Evolutionary conservation across 2,797 vertebrate species (phyloP).

Genomic region (Melanotaenia parkinsoni): DNA sequence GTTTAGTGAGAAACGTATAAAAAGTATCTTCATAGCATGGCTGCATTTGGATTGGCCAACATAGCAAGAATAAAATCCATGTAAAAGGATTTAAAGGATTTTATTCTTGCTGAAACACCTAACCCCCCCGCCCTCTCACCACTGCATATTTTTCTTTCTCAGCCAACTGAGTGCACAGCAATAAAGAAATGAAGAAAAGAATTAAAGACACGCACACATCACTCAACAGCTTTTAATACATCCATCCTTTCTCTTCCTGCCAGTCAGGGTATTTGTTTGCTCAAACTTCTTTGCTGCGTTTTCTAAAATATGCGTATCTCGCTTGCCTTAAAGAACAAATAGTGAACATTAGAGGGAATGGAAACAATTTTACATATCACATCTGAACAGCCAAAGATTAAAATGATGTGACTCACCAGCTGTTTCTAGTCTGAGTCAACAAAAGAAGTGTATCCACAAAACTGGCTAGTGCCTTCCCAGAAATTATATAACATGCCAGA

Average conservation of each 20-base stretch:
- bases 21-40: constrained; percentile 2
- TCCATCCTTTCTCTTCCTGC: constrained; percentile 42
- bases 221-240: constrained; percentile 72
- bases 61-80: constrained; percentile 6
- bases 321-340: too few species aligned
- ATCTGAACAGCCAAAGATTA: not conserved
- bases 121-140: constrained; percentile 1
- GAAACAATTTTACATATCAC: not conserved
- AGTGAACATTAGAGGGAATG: too few species aligned
- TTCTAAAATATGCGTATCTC: constrained; percentile 8
- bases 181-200: constrained; percentile 44
- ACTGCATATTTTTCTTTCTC: constrained; percentile 26
- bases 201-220: constrained; percentile 28
- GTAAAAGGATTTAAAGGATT: constrained; percentile 27
- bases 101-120: constrained; percentile 27
- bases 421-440: not conserved
- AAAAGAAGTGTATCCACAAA: not conserved
- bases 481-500: not conserved
- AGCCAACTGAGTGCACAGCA: constrained; percentile 51
- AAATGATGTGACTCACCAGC: not conserved
- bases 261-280: constrained; percentile 68
- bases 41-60: constrained; percentile 39
- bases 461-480: not conserved
- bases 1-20: not conserved
- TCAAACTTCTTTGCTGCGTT: constrained; percentile 58